Conservation (phyloP, 2,888 invertebrate species). For the Drosophila mercatorum region DNA sequence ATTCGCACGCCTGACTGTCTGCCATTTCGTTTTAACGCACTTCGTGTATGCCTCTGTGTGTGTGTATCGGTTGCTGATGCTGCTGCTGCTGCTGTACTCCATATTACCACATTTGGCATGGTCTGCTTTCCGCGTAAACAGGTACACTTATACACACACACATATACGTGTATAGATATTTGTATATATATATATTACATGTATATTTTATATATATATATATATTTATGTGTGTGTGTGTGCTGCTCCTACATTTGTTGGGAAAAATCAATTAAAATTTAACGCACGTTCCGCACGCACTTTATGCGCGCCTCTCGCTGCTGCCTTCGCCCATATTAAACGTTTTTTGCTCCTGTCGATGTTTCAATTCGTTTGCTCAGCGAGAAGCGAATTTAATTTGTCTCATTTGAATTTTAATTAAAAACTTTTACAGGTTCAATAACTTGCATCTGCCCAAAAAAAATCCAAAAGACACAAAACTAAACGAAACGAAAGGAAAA, state of each 20-base stretch:
- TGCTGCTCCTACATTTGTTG: slow-evolving; percentile 54
- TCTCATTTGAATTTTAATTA: slow-evolving; percentile 77
- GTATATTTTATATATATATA: neutral
- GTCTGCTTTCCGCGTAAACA: slow-evolving; percentile 58
- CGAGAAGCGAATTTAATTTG: slow-evolving; percentile 59
- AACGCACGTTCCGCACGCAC: slow-evolving; percentile 58
- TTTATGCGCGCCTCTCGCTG: slow-evolving; percentile 21
- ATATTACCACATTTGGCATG: slow-evolving; percentile 64
- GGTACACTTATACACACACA: slow-evolving; percentile 39
- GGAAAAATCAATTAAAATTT: slow-evolving; percentile 80
- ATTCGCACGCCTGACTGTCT: slow-evolving; percentile 74
- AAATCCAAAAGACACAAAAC: neutral
- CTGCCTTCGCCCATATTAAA: slow-evolving; percentile 13
- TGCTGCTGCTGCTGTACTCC: slow-evolving; percentile 61
- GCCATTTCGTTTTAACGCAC: slow-evolving; percentile 59
- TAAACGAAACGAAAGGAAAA: neutral
- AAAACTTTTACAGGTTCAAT: slow-evolving; percentile 76
- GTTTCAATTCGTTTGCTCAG: slow-evolving; percentile 11
- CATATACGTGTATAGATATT: neutral
- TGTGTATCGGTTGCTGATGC: slow-evolving; percentile 46
- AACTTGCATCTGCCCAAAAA: slow-evolving; percentile 51
- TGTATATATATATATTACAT: slow-evolving; percentile 3
- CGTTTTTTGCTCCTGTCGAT: neutral
- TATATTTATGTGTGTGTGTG: neutral
- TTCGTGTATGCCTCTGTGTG: slow-evolving; percentile 25